These are phyloP conservation scores for Scatophagus argus DNA, from an alignment of 2,113 vertebrate species.

Conservation along the genomic window DNA sequence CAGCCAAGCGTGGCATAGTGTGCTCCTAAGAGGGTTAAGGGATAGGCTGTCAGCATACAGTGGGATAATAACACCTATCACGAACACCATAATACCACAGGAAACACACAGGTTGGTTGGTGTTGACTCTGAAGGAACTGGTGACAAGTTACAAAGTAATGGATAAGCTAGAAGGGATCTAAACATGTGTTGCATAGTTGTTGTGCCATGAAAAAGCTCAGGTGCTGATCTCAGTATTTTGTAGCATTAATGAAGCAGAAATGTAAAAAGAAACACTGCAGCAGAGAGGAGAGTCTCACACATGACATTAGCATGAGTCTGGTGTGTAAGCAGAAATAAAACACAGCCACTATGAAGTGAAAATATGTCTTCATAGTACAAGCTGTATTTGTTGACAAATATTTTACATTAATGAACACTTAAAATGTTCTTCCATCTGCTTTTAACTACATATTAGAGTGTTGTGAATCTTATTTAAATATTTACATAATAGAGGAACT, in stretches of 20 bases:
- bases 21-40: constrained; percentile 81
- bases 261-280: constrained; percentile 4
- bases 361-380: neutral
- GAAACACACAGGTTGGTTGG: constrained; percentile 44
- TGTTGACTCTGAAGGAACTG: constrained; percentile 44
- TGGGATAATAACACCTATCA: constrained; percentile 78
- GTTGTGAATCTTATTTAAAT: too few species aligned
- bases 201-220: neutral
- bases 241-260: constrained; percentile 3
- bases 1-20: constrained; percentile 78
- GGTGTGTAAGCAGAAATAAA: neutral
- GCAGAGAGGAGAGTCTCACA: neutral
- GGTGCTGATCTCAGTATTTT: constrained; percentile 29
- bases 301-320: constrained; percentile 22
- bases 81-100: constrained; percentile 38
- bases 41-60: constrained; percentile 80
- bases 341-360: neutral
- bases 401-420: neutral
- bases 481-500: neutral
- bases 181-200: constrained; percentile 5
- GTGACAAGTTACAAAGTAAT: constrained; percentile 39
- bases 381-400: neutral
- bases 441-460: neutral
- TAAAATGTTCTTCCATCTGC: neutral
- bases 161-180: constrained; percentile 26